These are phyloP conservation scores for Thereva unica DNA, from an alignment of 2,888 invertebrate species.

Conservation along the genomic window DNA sequence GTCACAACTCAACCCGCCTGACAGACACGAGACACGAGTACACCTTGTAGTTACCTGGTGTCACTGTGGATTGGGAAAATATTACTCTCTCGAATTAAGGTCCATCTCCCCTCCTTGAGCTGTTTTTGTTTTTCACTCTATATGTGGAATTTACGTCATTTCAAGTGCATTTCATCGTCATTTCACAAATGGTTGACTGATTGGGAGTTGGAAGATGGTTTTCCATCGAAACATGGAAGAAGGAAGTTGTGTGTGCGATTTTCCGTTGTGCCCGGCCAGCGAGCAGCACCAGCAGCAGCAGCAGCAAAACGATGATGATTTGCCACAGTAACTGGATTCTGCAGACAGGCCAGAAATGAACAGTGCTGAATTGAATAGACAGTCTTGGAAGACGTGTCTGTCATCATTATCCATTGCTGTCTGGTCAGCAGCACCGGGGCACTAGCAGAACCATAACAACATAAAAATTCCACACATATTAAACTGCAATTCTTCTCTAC, in stretches of 20 bases:
- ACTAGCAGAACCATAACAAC: conserved; percentile 5
- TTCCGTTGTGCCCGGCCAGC: no score
- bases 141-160: conserved; percentile 15
- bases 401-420: conserved; percentile 29
- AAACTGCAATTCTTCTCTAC: no score
- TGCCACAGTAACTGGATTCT: conserved; percentile 10
- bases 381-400: conserved; percentile 6
- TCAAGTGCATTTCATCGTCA: conserved; percentile 9
- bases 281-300: no score
- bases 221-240: conserved; percentile 12
- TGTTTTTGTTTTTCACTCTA: background rate
- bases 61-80: no score
- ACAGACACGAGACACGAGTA: no score
- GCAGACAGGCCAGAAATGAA: conserved; percentile 17
- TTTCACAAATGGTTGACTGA: conserved; percentile 23
- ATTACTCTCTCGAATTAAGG: no score
- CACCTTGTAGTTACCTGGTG: no score
- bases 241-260: no score
- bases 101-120: background rate
- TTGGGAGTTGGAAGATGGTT: conserved; percentile 23
- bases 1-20: no score
- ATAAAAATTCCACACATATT: no score
- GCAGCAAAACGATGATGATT: no score
- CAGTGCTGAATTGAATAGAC: conserved; percentile 9
- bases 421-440: conserved; percentile 20